Base-by-base conservation (phyloP, 2,888 invertebrate species). In the Clitarchus hookeri region DNA sequence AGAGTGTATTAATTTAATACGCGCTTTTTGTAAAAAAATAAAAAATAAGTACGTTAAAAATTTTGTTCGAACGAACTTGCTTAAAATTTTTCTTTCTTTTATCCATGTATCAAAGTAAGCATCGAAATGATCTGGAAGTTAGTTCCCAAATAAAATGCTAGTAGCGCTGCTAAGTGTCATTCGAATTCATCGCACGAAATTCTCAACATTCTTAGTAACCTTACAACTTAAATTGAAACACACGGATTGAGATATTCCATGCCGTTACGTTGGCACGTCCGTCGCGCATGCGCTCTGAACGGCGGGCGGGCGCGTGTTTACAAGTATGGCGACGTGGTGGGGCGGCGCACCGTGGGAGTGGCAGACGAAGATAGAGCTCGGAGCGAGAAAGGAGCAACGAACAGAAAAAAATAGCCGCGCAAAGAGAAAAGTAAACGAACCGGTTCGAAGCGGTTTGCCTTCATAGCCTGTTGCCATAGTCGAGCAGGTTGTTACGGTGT, bases 401-500 rank as follows among this genome's bases (percentile, higher is more conserved):
- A 65, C 65, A 23, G 65, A 65, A 65, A 65, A 48, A 65, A 65
- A 65, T 65, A 65, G 65, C 65, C 65, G 65, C 65, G 65, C 65
- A n/a, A 82, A 23, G 82, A 82, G 82, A 82, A 82, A 82, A 82
- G 26, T 82, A 82, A 82, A 44, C 82, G 23, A 85, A 85, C 79
- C 85, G 26, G 85, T 85, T 85, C 27, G 79, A 85, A 85, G 79
- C 79, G 80, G 85, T 85, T 82, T 80, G 48, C 85, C 85, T 80
- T 80, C 82, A 44, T 82, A 48, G 85, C 79, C 80, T 48, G 78
- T 84, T 84, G 65, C 23, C 65, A n/a, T 65, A 65, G 65, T 65
- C 65, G 65, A 65, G 65, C 65, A 65, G 65, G 65, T 65, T 65
- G 65, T n/a, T 16, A 65, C 65, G 65, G 65, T 65, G 65, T 65